Evolutionary conservation across 2,113 vertebrate species (phyloP).

Genomic region (Nibea albiflora): DNA sequence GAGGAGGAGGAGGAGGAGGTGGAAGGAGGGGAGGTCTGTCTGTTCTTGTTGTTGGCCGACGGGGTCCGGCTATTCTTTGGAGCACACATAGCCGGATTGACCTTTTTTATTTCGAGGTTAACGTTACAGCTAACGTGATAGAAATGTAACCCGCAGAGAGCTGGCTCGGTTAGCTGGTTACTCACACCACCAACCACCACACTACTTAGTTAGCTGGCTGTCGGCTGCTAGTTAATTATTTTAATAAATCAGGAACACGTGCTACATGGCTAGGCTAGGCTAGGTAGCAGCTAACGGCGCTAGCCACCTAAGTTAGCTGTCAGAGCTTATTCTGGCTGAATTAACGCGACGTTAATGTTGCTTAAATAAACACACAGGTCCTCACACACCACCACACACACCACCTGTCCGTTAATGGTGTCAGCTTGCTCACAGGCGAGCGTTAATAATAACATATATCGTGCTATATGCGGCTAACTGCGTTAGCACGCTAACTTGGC

Average conservation of each 20-base stretch:
- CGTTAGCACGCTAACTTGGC: conserved; percentile 50
- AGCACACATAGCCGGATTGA: conserved; percentile 58
- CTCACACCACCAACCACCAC: not conserved
- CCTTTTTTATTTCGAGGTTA: conserved; percentile 51
- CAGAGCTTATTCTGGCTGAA: not conserved
- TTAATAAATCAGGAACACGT: conserved; percentile 78
- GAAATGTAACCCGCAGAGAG: not conserved
- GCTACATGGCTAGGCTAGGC: conserved; percentile 79
- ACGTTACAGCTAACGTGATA: conserved; percentile 8
- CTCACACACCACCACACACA: not conserved
- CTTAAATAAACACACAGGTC: not conserved
- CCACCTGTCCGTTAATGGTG: not conserved
- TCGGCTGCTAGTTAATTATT: conserved; percentile 59
- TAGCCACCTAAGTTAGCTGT: conserved; percentile 33
- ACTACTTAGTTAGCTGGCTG: conserved; percentile 6
- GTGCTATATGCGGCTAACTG: conserved; percentile 24
- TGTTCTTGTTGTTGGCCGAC: conserved; percentile 69
- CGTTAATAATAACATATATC: not conserved
- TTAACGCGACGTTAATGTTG: not conserved
- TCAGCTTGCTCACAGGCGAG: not conserved
- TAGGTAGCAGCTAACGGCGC: conserved; percentile 56
- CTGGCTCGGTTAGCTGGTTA: not conserved
- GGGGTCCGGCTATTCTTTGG: conserved; percentile 77
- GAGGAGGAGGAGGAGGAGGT: too few relatives aligned
- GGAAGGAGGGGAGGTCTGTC: conserved; percentile 32